These are phyloP conservation scores for Heliconius ismenius DNA, from an alignment of 2,888 invertebrate species.

Conservation along the genomic window DNA sequence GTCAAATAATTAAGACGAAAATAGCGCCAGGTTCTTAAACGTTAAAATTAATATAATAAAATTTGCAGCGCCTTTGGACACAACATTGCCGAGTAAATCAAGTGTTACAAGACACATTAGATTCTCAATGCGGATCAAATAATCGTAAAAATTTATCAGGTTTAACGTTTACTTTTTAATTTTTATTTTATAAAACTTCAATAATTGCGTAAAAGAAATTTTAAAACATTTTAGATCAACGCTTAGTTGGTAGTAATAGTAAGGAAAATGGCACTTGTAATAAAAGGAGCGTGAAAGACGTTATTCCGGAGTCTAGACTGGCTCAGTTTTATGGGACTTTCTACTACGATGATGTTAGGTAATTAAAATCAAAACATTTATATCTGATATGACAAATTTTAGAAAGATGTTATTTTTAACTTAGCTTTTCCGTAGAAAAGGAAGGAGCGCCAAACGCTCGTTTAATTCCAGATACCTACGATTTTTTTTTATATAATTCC, in stretches of 20 bases:
- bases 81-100: conserved; percentile 74
- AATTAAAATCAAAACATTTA: not conserved
- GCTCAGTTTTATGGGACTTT: conserved; percentile 82
- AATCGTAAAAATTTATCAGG: conserved; percentile 69
- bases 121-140: conserved; percentile 61
- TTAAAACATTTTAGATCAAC: conserved; percentile 31
- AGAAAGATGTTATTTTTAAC: too few species aligned
- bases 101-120: conserved; percentile 68
- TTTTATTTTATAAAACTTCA: not conserved
- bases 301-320: conserved; percentile 84
- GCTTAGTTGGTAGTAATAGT: conserved; percentile 30
- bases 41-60: not conserved
- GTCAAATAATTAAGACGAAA: too few species aligned
- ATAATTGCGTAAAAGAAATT: conserved; percentile 8
- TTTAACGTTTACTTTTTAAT: conserved; percentile 30
- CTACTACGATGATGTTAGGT: conserved; percentile 79
- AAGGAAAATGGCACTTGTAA: conserved; percentile 67
- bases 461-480: too few species aligned
- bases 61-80: conserved; percentile 75
- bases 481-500: too few species aligned
- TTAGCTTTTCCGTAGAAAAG: too few species aligned
- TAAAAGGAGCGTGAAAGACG: conserved; percentile 81
- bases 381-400: not conserved
- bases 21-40: too few species aligned
- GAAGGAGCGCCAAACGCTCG: too few species aligned